These are phyloP conservation scores for Seriola aureovittata DNA, from an alignment of 2,113 vertebrate genomes.

Conservation along the genomic window DNA sequence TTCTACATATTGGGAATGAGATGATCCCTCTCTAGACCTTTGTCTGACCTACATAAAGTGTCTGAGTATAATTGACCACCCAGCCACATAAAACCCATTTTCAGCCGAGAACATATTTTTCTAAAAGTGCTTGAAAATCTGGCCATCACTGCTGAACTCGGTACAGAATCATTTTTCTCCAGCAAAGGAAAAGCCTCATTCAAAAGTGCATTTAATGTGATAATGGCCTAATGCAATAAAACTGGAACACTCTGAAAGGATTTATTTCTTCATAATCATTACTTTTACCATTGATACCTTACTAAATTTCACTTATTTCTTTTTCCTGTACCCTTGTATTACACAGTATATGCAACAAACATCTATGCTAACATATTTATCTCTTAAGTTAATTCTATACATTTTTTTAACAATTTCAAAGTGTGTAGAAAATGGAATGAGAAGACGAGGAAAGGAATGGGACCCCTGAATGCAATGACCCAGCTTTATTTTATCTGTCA, in stretches of 20 bases:
- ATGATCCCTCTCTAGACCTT: constrained; percentile 50
- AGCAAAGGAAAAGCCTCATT: constrained; percentile 19
- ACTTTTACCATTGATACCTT: background rate
- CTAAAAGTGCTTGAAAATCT: constrained; percentile 45
- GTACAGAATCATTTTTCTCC: background rate
- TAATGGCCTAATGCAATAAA: constrained; percentile 17
- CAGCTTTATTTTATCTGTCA: too few species aligned
- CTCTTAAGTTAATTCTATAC: too few species aligned
- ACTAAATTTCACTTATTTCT: background rate
- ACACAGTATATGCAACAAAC: background rate
- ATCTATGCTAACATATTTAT: background rate
- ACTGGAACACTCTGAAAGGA: constrained; percentile 4
- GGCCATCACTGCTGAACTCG: constrained; percentile 16
- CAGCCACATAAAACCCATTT: constrained; percentile 54
- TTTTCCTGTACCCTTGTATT: background rate
- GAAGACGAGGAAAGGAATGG: too few species aligned
- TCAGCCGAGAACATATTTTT: constrained; percentile 37
- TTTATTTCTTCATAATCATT: background rate
- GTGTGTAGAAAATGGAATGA: too few species aligned
- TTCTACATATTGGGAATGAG: constrained; percentile 13
- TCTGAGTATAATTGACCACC: constrained; percentile 58
- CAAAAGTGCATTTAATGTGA: constrained; percentile 28
- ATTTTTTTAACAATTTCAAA: too few species aligned
- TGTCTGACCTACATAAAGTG: constrained; percentile 55
- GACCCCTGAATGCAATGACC: too few species aligned